Evolutionary conservation across 1,140 invertebrate species (phyloP), one percentile per base, ranked within the genome.

Genomic region (Halictus rubicundus): DNA sequence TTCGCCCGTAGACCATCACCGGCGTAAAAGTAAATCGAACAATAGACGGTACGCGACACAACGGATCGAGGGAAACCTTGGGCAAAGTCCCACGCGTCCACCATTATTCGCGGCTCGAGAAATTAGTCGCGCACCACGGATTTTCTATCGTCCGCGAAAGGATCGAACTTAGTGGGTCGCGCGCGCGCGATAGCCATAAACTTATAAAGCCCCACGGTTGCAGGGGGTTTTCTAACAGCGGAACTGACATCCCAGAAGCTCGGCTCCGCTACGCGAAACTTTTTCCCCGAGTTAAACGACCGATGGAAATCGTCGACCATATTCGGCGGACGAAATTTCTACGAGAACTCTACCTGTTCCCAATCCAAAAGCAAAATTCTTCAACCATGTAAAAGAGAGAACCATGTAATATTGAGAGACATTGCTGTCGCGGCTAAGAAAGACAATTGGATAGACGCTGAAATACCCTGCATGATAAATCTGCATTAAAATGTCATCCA

Each of bases 11-110:
- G 14, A 32, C 32, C 5, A 32, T 32, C 5, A 14, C 65, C 10
- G 57, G n/a, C 65, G 76, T 49, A 25, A 68, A 72, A 85, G 61
- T 46, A 52, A 75, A 39, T 57, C 27, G 42, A 32, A 75, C 83
- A 68, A 71, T 59, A 46, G 66, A 60, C 42, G 10, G 9, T 32
- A 12, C 25, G 27, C 10, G 68, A 57, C 46, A 63, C 14, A n/a
- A n/a, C 0, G 25, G 23, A 1, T 23, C 19, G 32, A 57, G 76
- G 61, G 57, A 32, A 84, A 81, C 89, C 89, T 90, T 90, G 88
- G 84, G 88, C 69, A 78, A 75, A 57, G 84, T 91, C 89, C 90
- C 90, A 91, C 90, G 89, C 82, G 32, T 74, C 71, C 64, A n/a
- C 81, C 83, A 90, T 91, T 89, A 90, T 91, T 83, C 64, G 83